Percentiles rank a stretch among this genome's conserved stretches.
Conservation (phyloP, 2,888 invertebrate species). For the Epistrophella euchroma region DNA sequence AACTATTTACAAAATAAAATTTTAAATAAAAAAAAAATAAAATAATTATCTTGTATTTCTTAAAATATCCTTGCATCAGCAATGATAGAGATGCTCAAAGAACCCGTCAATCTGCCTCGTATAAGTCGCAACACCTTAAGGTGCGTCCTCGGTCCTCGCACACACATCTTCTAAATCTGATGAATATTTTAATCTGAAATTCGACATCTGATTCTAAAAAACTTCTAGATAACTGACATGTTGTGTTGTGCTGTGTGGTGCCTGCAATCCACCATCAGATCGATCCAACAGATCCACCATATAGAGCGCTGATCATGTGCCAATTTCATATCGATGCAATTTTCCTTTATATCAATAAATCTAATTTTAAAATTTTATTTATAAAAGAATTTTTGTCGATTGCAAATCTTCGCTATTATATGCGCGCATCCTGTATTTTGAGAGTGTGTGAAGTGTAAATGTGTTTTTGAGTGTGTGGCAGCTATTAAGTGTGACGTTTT, state of each 20-base stretch:
- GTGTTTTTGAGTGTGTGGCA: slow-evolving; percentile 6
- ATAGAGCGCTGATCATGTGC: slow-evolving; percentile 63
- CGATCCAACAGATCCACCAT: too few species aligned
- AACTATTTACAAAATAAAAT: slow-evolving; percentile 15
- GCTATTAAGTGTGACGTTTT: slow-evolving; percentile 78
- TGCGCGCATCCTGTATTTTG: slow-evolving; percentile 7
- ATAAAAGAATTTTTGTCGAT: slow-evolving; percentile 30
- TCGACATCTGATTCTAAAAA: slow-evolving; percentile 33
- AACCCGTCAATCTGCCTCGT: slow-evolving; percentile 17
- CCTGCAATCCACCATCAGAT: slow-evolving; percentile 27
- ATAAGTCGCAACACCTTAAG: slow-evolving; percentile 13
- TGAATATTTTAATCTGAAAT: slow-evolving; percentile 14
- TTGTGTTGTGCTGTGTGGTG: not conserved
- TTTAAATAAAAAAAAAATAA: not conserved
- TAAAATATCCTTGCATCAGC: slow-evolving; percentile 55
- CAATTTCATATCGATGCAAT: slow-evolving; percentile 74
- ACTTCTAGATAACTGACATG: slow-evolving; percentile 43
- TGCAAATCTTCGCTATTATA: slow-evolving; percentile 17
- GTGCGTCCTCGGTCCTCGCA: slow-evolving; percentile 53
- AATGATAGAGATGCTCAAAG: slow-evolving; percentile 39
- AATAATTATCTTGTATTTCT: slow-evolving; percentile 39
- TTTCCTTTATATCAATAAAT: slow-evolving; percentile 72
- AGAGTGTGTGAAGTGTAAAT: not conserved
- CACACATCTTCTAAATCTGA: slow-evolving; percentile 16
- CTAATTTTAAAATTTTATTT: slow-evolving; percentile 72